Evolutionary conservation across 2,113 vertebrate species (phyloP).

Genomic region (Sphaerodactylus townsendi): DNA sequence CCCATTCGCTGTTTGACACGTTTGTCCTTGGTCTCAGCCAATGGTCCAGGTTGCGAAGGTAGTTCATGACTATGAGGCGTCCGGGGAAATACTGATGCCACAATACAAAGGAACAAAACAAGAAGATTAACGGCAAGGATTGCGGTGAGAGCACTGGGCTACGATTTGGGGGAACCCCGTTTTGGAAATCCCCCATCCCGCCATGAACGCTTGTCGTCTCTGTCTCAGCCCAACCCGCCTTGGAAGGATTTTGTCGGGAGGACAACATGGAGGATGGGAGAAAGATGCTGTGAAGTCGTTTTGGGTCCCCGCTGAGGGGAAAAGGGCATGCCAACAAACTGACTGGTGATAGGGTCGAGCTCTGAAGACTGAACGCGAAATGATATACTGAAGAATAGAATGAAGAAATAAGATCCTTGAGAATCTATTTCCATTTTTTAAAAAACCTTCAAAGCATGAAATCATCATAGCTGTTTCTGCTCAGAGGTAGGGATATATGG

Average conservation of each 20-base stretch:
- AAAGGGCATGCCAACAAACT: too few species aligned
- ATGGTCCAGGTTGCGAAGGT: slow-evolving; percentile 71
- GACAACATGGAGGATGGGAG: too few species aligned
- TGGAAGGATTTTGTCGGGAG: too few species aligned
- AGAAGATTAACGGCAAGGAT: background rate
- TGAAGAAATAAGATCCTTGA: background rate
- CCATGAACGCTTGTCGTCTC: too few species aligned
- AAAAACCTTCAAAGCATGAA: too few species aligned
- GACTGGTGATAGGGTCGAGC: too few species aligned
- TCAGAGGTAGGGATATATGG: background rate
- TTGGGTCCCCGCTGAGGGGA: too few species aligned
- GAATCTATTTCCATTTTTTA: background rate
- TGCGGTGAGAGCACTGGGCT: too few species aligned
- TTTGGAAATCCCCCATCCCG: too few species aligned
- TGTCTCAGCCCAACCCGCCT: too few species aligned
- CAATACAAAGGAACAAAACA: background rate
- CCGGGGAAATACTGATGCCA: slow-evolving; percentile 86
- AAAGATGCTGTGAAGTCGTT: too few species aligned
- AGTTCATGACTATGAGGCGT: slow-evolving; percentile 79
- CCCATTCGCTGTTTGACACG: slow-evolving; percentile 75
- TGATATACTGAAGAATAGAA: background rate
- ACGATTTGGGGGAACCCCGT: too few species aligned
- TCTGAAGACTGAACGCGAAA: background rate
- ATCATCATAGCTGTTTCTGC: background rate
- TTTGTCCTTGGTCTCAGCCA: slow-evolving; percentile 76